phyloP scores from a whole-genome alignment of 2,113 vertebrate genomes.

The Bufo bufo region DNA sequence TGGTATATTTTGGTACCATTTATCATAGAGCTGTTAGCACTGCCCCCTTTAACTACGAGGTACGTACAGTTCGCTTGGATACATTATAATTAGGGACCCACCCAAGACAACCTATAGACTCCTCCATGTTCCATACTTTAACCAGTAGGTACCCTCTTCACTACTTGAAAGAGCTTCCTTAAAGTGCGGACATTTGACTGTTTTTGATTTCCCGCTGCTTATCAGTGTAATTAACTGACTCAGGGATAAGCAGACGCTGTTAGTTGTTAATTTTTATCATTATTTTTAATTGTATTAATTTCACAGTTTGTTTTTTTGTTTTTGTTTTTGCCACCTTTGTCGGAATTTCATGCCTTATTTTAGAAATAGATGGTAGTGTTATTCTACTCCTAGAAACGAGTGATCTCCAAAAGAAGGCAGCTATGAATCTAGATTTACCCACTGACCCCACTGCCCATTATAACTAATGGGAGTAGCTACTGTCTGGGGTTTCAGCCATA shows the following conservation, averaged over 20 bases:
- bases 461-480: too few relatives aligned
- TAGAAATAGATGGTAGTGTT: too few relatives aligned
- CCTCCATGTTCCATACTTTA: neutral
- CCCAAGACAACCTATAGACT: neutral
- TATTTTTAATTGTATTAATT: neutral
- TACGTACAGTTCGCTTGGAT: neutral
- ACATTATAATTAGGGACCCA: too few relatives aligned
- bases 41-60: neutral
- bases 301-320: too few relatives aligned
- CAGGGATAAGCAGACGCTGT: neutral
- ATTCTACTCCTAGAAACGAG: too few relatives aligned
- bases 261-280: neutral
- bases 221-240: neutral
- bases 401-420: too few relatives aligned
- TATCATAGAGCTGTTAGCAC: neutral
- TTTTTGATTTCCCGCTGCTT: neutral
- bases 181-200: neutral
- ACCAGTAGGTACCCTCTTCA: neutral
- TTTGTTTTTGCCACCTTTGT: too few relatives aligned
- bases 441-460: too few relatives aligned
- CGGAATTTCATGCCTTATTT: too few relatives aligned
- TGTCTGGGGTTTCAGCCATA: too few relatives aligned
- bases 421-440: too few relatives aligned
- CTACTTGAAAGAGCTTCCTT: neutral
- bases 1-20: neutral